Evolutionary conservation across 2,888 invertebrate genomes (phyloP), one percentile per base, ranked within the genome.

Genomic region (Ptilodon capucinus): DNA sequence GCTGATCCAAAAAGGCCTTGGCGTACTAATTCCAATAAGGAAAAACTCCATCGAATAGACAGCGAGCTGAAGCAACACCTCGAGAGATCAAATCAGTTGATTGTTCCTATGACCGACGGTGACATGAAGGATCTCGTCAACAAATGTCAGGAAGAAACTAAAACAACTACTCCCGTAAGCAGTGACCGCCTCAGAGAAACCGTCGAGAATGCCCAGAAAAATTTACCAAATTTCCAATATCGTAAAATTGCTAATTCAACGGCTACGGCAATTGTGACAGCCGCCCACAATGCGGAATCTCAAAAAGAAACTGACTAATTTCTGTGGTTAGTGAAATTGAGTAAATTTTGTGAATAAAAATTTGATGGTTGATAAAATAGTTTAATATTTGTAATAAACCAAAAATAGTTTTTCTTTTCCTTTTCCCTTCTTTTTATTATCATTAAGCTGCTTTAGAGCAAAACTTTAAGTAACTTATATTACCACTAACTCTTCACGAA

Each of bases 161-260:
- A 43, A 0, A 40, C 23, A 1, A 56, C 74, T 0, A 65, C 68
- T 0, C 60, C 73, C 0, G 63, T 85, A 2, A 57, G 74, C 0
- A 48, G 64, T 0, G 79, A 72, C 9, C 65, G 77, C 4, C 72
- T 90, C 0, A 63, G 76, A 30, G 79, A 81, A 2, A 84, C 85
- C 0, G 81, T 90, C 0, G 81, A 85, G 0, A 81, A 76, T 11
- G 89, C 89, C 1, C 84, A 76, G 46, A 81, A 74, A 45, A 76
- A 75, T 55, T 67, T 90, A 34, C 82, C 85, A 0, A 87, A 89
- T 56, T 89, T 90, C 42, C 86, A 86, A 49, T 89, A 87, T 54
- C 74, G 73, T 40, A 79, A 64, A 43, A 68, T 87, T 39, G 70
- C 74, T 14, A 90, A 90, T 43, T 68, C 79, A 6, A 88, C 89